These are phyloP conservation scores for Varanus salvator DNA, from an alignment of 2,113 vertebrate species.

Conservation along the genomic window DNA sequence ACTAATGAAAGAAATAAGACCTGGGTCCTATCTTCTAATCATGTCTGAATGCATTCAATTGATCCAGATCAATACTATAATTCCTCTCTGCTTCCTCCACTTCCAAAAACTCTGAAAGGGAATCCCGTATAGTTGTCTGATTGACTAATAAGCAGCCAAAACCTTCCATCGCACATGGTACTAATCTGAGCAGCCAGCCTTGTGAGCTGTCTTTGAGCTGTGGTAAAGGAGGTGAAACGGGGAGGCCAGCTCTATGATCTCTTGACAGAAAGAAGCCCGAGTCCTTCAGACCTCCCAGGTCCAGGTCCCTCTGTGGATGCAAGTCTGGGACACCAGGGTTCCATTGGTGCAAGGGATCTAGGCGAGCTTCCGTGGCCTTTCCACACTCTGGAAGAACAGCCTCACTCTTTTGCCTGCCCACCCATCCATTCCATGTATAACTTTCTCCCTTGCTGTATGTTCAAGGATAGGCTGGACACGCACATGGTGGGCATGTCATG, in stretches of 20 bases:
- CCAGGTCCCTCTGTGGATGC: neutral
- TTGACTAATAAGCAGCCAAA: neutral
- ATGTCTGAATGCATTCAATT: too few relatives aligned
- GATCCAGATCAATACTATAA: neutral
- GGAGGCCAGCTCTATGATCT: neutral
- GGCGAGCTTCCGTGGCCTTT: neutral
- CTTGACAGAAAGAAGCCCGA: neutral
- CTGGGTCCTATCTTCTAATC: too few relatives aligned
- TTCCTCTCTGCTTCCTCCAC: neutral
- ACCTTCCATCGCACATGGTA: neutral
- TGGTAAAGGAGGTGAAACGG: too few relatives aligned
- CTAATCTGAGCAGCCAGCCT: neutral
- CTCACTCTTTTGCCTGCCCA: too few relatives aligned
- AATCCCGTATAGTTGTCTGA: neutral
- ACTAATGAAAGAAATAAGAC: neutral
- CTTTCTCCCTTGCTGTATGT: too few relatives aligned
- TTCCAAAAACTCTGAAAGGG: neutral
- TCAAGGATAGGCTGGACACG: too few relatives aligned
- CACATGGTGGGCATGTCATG: too few relatives aligned
- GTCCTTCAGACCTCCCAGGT: neutral
- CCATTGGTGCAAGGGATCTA: neutral
- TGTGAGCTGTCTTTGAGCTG: neutral
- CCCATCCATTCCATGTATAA: too few relatives aligned
- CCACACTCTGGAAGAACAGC: neutral
- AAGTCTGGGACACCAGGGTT: neutral